Base-by-base conservation (phyloP, 2,113 vertebrate genomes). In the Xyrauchen texanus region DNA sequence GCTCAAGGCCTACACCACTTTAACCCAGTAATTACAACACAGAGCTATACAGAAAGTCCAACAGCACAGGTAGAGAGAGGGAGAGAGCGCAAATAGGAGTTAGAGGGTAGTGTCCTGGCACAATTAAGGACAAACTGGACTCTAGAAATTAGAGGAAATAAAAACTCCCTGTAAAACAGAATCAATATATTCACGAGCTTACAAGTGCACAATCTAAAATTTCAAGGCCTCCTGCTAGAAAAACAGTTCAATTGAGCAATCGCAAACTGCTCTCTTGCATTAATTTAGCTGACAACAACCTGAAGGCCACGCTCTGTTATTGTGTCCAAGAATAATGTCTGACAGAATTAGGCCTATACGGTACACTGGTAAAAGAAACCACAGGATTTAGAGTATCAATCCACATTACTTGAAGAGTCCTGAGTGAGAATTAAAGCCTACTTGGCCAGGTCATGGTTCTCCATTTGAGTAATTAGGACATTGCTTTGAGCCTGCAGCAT, bases 1-100 rank as follows among this genome's bases (percentile, higher is more conserved):
- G 76, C 64, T 68, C 21, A 57, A 46, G 68, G 53, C 47, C 44
- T 44, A 65, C 34, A 42, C 60, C 65, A 53, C 49, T 68, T 85
- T 76, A 65, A 67, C 76, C 78, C 84, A 75, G 42, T 80, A 85
- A 82, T 85, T 77, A 85, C 68, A 80, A 34, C 21, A 34, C 21
- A 34, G 21, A 34, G 21, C 21, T 34, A 34, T 34, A 34, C 21
- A 34, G 21, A 34, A 34, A 34, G 21, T 34, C 21, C 3, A 3
- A 62, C 66, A 34, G 21, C 21, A 77, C 21, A 76, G 21, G 66
- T 6, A 66, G 34, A 21, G 46, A 78, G 8, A 66, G 80, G 21
- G 81, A 82, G 82, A 83, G 84, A 87, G 77, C 84, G 83, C 82
- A 79, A 84, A 80, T 73, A 81, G 83, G 80, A 85, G 76, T 69